Percentiles rank a stretch among this genome's conserved stretches.
phyloP scores from a whole-genome alignment of 2,888 invertebrate species.

The Brassicogethes aeneus region DNA sequence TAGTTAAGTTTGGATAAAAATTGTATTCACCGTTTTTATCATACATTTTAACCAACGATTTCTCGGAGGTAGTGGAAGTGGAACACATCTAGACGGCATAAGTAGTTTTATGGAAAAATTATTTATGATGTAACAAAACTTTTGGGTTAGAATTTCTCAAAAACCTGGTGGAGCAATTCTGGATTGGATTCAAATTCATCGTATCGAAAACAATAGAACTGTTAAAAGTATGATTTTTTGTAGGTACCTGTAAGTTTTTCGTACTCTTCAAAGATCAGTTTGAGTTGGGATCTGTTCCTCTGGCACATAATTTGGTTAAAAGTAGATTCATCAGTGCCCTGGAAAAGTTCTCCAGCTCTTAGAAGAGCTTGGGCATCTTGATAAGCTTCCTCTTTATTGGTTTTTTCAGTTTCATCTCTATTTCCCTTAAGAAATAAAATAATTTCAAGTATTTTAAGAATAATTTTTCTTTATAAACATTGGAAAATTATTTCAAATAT shows the following conservation, averaged over 20 bases:
- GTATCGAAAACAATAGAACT: no score
- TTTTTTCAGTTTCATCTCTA: slow-evolving; percentile 69
- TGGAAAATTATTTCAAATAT: slow-evolving; percentile 2
- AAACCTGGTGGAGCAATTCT: no score
- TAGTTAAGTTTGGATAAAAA: no score
- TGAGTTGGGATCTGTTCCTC: slow-evolving; percentile 59
- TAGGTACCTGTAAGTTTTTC: slow-evolving; percentile 56
- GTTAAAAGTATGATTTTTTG: no score
- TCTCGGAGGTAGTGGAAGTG: no score
- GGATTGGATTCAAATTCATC: no score
- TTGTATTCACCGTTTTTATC: no score
- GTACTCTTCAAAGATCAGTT: slow-evolving; percentile 54
- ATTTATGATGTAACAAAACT: no score
- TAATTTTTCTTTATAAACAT: not conserved
- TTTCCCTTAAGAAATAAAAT: slow-evolving; percentile 47
- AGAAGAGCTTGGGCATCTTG: slow-evolving; percentile 74
- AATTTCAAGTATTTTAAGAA: not conserved
- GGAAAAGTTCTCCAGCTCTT: slow-evolving; percentile 58
- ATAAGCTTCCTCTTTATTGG: slow-evolving; percentile 63
- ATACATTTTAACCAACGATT: no score
- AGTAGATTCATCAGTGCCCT: slow-evolving; percentile 77
- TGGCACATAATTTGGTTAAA: slow-evolving; percentile 79
- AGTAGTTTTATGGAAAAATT: no score
- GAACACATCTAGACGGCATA: no score
- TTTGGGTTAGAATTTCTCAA: no score